phyloP scores from a whole-genome alignment of 2,888 invertebrate genomes.

The Octonoba sinensis region DNA sequence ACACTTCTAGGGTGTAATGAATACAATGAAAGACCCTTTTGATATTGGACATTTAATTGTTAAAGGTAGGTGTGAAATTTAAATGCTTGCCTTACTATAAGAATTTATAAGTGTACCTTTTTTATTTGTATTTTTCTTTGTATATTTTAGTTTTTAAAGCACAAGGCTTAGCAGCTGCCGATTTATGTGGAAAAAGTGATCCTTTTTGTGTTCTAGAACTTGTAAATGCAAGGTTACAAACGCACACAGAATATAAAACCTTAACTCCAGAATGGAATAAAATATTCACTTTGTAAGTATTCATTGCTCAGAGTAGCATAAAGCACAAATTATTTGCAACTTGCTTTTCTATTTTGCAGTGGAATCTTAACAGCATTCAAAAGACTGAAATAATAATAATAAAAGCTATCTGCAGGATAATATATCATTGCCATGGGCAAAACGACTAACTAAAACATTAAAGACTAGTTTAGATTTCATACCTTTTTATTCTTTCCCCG shows the following conservation, averaged over 20 bases:
- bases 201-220: conserved; percentile 98
- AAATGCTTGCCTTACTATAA: background rate
- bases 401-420: no score
- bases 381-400: background rate
- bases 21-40: conserved; percentile 80
- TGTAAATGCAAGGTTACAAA: conserved; percentile 93
- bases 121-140: background rate
- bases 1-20: conserved; percentile 77
- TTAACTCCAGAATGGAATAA: conserved; percentile 97
- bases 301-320: background rate
- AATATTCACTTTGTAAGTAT: conserved; percentile 94
- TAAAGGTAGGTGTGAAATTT: conserved; percentile 74
- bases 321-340: background rate
- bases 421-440: no score
- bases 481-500: no score
- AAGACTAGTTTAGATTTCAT: no score
- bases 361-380: no score
- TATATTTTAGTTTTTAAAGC: conserved; percentile 79
- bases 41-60: conserved; percentile 96
- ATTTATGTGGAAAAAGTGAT: conserved; percentile 97
- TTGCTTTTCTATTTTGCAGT: no score
- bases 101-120: background rate
- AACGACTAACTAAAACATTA: no score
- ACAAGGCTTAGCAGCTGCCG: conserved; percentile 90
- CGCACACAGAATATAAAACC: conserved; percentile 99